Evolutionary conservation across 2,797 vertebrate species (phyloP), one percentile per base, ranked within the genome.

Genomic region (Denticeps clupeoides): DNA sequence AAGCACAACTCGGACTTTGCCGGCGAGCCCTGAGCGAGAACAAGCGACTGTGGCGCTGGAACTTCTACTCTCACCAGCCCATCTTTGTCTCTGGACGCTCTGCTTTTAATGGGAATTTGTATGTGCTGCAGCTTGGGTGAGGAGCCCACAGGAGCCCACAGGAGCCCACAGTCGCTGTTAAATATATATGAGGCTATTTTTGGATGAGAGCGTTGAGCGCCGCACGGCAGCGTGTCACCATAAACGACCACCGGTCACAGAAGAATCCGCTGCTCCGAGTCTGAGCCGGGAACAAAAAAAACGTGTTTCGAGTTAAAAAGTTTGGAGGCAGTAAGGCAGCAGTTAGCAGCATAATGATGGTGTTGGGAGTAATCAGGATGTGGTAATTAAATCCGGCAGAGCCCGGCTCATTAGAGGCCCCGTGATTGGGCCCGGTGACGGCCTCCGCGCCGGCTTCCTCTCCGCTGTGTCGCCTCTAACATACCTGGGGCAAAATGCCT

Each of bases 141-240:
- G n/a, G n/a, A n/a, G n/a, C n/a, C n/a, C n/a, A n/a, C n/a, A n/a
- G n/a, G n/a, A n/a, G n/a, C n/a, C n/a, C n/a, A n/a, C n/a, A n/a
- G n/a, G n/a, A n/a, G n/a, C 55, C 19, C 18, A 5, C 42, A 37
- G 47, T 46, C 45, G 53, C 58, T 50, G 56, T 60, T 57, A 51
- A 55, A 53, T 59, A 47, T 53, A 58, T 59, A 50, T 32, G 32
- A 67, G 59, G 56, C 67, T 65, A 65, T 74, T 65, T 61, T 24
- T n/a, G 49, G 38, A 28, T 42, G 26, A 29, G 51, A 55, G 25
- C n/a, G 31, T 13, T 47, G 56, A 59, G 47, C 47, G 44, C 22
- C 45, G 24, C 19, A 28, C 5, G 45, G 68, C 56, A 63, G 32
- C 52, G 23, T 27, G 60, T 67, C 46, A 46, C 53, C 65, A 18